phyloP scores from a whole-genome alignment of 2,888 invertebrate genomes.

The Malacosoma neustria region DNA sequence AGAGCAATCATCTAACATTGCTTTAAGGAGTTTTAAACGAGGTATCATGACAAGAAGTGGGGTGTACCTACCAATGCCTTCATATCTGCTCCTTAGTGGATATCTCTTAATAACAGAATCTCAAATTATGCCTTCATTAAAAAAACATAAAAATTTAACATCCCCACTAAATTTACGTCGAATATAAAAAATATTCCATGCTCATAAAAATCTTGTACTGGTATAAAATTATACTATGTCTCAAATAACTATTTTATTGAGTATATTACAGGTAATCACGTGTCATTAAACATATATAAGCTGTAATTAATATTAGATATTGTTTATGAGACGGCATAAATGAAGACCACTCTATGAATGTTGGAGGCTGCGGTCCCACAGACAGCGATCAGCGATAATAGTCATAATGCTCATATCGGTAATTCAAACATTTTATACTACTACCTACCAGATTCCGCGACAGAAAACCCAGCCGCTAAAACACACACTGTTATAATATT shows the following conservation, averaged over 20 bases:
- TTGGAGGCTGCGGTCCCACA: not conserved
- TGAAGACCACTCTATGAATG: not conserved
- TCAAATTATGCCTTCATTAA: not conserved
- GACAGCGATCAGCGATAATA: not conserved
- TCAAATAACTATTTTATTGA: not conserved
- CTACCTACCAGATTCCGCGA: no score
- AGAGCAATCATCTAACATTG: not conserved
- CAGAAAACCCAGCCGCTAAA: no score
- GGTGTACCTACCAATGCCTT: no score
- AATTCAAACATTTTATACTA: no score
- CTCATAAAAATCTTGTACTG: conserved; percentile 9
- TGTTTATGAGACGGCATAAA: not conserved
- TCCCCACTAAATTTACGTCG: not conserved
- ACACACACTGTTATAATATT: no score
- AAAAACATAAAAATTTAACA: not conserved
- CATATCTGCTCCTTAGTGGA: no score
- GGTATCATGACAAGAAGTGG: no score
- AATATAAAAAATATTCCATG: not conserved
- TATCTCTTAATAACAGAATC: no score
- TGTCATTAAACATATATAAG: not conserved
- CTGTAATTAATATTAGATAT: not conserved
- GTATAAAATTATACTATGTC: not conserved
- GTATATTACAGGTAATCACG: not conserved
- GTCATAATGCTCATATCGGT: no score
- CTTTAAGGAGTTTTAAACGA: not conserved